Evolutionary conservation across 2,113 vertebrate species (phyloP), one percentile per base, ranked within the genome.

Genomic region (Coptodon bakossiorum): DNA sequence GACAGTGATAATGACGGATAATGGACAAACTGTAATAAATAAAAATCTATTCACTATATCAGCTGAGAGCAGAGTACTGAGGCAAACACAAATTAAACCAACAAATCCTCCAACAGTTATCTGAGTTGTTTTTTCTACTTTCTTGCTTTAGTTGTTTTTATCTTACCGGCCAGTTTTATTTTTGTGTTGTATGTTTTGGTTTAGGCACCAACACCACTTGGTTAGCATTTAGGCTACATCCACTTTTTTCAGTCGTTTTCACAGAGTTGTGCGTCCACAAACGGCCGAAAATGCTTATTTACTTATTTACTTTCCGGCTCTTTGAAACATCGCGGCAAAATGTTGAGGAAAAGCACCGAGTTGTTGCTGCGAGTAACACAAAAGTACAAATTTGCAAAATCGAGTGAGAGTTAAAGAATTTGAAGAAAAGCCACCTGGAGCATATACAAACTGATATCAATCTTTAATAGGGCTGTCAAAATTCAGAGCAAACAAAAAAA

Each of bases 241-340:
- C 27, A 16, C 56, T 16, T 29, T 29, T 29, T 59, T 16, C 56
- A 3, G 56, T 59, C 16, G 13, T 59, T 59, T 59, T 59, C 56
- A 59, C 0, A 1, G 56, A 59, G 56, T 29, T 29, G 13, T 59
- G 56, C 24, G 16, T 59, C 13, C 24, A 59, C 24, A 59, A 29
- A 59, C 7, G 2, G 0, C 56, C 0, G 0, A 1, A 29, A 59
- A 59, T 59, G 24, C 24, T 29, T 59, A 3, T 22, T 22, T 22
- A 22, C 27, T 59, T 59, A 5, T 9, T 59, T 29, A 29, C 56
- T 59, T 59, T 29, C 5, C 1, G 13, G 56, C 13, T 16, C 13
- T 29, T 16, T 16, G 56, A 59, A 59, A 59, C 56, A 5, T 59
- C 3, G 12, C 1, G 1, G 56, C 27, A 29, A 29, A 59, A 59